Evolutionary conservation across 1,140 invertebrate species (phyloP).

Genomic region (Tetramorium simillimum): DNA sequence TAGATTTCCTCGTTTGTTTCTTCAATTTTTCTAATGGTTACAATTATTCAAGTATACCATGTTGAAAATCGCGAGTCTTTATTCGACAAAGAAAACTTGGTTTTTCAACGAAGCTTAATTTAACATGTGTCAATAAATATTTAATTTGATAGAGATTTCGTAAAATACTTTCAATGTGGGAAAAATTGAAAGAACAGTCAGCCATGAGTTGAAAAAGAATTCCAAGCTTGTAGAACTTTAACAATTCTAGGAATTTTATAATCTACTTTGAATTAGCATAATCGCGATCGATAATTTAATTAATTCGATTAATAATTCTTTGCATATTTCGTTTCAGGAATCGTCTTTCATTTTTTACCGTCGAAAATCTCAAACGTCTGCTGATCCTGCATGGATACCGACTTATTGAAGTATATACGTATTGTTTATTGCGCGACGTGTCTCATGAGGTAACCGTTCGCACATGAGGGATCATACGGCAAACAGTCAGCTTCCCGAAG

Average conservation of each 20-base stretch:
- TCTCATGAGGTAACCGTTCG: background rate
- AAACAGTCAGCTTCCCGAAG: constrained; percentile 66
- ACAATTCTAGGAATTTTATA: background rate
- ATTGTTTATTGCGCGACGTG: constrained; percentile 15
- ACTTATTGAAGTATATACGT: background rate
- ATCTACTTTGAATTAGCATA: background rate
- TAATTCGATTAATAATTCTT: background rate
- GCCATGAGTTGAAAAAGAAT: background rate
- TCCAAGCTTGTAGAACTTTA: background rate
- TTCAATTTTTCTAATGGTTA: background rate
- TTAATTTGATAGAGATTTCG: background rate
- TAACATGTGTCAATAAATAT: background rate
- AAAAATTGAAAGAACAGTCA: background rate
- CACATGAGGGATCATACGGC: constrained; percentile 23
- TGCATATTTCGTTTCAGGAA: background rate
- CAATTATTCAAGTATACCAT: background rate
- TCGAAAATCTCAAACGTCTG: background rate
- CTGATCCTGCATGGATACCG: background rate
- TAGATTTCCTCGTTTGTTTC: background rate
- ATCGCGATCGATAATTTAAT: background rate
- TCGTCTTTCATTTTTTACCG: background rate
- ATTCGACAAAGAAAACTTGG: background rate
- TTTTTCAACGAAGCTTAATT: background rate
- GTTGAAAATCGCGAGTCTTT: background rate
- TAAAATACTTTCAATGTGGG: background rate